These are phyloP conservation scores for Erythrolamprus reginae DNA, from an alignment of 2,113 vertebrate species.

Conservation along the genomic window DNA sequence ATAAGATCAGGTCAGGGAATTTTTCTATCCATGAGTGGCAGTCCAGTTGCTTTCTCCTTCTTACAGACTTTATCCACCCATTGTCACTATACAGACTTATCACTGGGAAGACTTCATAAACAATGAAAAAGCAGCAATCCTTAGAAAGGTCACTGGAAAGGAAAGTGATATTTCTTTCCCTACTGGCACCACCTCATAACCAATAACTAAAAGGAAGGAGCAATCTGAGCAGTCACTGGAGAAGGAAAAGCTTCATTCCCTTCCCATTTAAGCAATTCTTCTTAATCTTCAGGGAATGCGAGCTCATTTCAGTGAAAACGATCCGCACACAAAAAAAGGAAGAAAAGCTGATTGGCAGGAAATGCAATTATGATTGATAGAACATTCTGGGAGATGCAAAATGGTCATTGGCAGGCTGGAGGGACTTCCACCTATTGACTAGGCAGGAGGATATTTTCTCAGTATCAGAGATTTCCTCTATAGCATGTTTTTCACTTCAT, in stretches of 20 bases:
- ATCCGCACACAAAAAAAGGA: neutral
- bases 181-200: neutral
- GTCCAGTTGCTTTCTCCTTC: neutral
- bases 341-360: neutral
- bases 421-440: neutral
- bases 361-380: neutral
- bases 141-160: neutral
- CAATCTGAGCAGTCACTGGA: neutral
- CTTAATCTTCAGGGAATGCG: neutral
- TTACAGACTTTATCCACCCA: neutral
- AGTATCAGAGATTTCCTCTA: neutral
- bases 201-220: neutral
- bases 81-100: neutral
- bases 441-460: neutral
- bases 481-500: neutral
- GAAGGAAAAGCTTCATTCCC: neutral
- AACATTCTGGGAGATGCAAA: neutral
- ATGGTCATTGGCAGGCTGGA: neutral
- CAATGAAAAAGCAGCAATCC: neutral
- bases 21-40: neutral
- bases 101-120: neutral
- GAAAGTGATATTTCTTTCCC: neutral
- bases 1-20: neutral
- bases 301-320: neutral
- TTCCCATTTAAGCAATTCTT: neutral